A percentile compares a stretch with the other conserved stretches of the same genome.
phyloP scores from a whole-genome alignment of 92 coral and sea anemone species.

The Micromussa lordhowensis region DNA sequence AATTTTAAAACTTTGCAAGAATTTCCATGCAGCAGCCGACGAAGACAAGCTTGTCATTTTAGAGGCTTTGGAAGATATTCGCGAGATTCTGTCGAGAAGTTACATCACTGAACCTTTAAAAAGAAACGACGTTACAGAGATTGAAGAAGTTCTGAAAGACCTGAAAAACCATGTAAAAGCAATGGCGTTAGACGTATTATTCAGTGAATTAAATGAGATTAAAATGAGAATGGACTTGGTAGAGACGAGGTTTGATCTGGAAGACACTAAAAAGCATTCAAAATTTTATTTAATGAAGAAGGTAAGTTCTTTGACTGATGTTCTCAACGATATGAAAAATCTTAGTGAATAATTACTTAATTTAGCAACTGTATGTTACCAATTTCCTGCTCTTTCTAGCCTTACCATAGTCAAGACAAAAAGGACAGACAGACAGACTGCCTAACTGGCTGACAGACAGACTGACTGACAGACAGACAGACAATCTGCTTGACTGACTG shows the following conservation, averaged over 20 bases:
- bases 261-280: background rate
- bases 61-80: slow-evolving; percentile 37
- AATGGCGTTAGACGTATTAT: slow-evolving; percentile 51
- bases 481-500: background rate
- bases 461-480: background rate
- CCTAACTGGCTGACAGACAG: background rate
- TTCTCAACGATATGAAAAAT: background rate
- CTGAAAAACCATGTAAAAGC: slow-evolving; percentile 48
- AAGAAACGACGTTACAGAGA: slow-evolving; percentile 18
- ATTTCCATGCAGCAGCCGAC: slow-evolving; percentile 21
- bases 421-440: too few relatives aligned
- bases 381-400: background rate
- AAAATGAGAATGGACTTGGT: slow-evolving; percentile 38
- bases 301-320: background rate
- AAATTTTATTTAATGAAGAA: slow-evolving; percentile 4
- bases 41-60: slow-evolving; percentile 51
- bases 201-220: slow-evolving; percentile 42
- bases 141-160: slow-evolving; percentile 36
- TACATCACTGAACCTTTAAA: slow-evolving; percentile 9
- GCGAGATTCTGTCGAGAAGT: slow-evolving; percentile 18
- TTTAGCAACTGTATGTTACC: background rate
- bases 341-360: background rate
- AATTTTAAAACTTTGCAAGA: slow-evolving; percentile 51
- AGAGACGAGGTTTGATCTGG: slow-evolving; percentile 12
- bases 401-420: background rate